A percentile compares a stretch with the other conserved stretches of the same genome.
Conservation (phyloP, 2,888 invertebrate genomes). For the Catocala sponsa region DNA sequence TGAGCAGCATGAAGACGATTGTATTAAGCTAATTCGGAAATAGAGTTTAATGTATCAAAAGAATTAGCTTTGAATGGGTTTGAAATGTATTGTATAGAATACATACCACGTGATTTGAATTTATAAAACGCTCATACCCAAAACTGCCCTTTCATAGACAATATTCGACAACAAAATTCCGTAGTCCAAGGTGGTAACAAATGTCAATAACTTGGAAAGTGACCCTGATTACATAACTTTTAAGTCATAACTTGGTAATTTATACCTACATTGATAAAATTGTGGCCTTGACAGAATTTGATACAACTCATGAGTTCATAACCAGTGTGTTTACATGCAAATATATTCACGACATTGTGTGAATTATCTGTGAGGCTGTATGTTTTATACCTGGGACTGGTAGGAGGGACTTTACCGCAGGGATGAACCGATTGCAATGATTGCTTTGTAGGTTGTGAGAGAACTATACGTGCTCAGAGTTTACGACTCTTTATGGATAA, state of each 20-base stretch:
- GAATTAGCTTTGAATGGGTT: too few species aligned
- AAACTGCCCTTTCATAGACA: neutral
- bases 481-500: too few species aligned
- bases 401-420: slow-evolving; percentile 45
- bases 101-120: too few species aligned
- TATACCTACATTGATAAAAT: slow-evolving; percentile 22
- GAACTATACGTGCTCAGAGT: neutral
- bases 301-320: slow-evolving; percentile 2
- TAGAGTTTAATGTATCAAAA: too few species aligned
- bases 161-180: neutral
- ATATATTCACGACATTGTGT: slow-evolving; percentile 25
- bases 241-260: too few species aligned
- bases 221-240: neutral
- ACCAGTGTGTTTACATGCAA: slow-evolving; percentile 9
- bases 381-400: slow-evolving; percentile 21
- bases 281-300: slow-evolving; percentile 33
- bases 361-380: slow-evolving; percentile 26
- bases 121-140: too few species aligned
- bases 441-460: neutral
- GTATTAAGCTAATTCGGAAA: too few species aligned
- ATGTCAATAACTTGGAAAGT: slow-evolving; percentile 3
- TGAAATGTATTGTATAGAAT: too few species aligned
- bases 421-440: slow-evolving; percentile 34
- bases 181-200: neutral
- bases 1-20: too few species aligned